Conservation (phyloP, 1,140 invertebrate genomes). For the Pseudomyrmex flavicornis region DNA sequence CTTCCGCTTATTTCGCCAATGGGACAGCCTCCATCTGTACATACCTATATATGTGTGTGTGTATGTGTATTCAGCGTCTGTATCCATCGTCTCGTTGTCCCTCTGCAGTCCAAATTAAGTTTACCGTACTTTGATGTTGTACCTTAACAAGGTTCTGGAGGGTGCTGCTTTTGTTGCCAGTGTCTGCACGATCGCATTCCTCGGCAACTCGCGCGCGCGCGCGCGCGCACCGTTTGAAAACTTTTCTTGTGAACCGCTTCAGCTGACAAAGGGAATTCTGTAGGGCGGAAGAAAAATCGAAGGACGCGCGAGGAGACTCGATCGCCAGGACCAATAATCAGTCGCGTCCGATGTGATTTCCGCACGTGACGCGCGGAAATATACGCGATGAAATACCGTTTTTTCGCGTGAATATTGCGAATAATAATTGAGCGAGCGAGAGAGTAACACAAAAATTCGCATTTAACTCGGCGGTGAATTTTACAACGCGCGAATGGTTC, state of each 20-base stretch:
- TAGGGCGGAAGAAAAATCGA: conserved; percentile 36
- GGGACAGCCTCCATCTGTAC: conserved; percentile 41
- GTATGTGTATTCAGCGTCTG: conserved; percentile 22
- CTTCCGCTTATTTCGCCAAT: conserved; percentile 35
- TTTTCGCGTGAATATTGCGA: background rate
- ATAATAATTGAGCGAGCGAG: no score
- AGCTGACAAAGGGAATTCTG: conserved; percentile 51
- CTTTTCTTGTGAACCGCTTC: conserved; percentile 57
- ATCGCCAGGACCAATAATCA: conserved; percentile 35
- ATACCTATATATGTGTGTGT: background rate
- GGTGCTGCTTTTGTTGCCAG: conserved; percentile 62
- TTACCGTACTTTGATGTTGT: conserved; percentile 68
- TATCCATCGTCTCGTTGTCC: conserved; percentile 42
- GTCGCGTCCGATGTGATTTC: conserved; percentile 10
- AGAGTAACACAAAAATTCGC: no score
- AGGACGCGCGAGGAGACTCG: background rate
- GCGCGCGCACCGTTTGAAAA: conserved; percentile 36
- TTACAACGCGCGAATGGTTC: no score
- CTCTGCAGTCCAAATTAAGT: conserved; percentile 58
- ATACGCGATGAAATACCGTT: conserved; percentile 2
- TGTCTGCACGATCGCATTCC: conserved; percentile 58
- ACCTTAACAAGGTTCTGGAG: conserved; percentile 62
- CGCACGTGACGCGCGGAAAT: background rate
- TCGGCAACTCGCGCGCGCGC: conserved; percentile 45
- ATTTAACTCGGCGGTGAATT: no score